Percentiles rank a stretch among this genome's conserved stretches.
phyloP scores from a whole-genome alignment of 2,797 vertebrate species.

The Mormyrus proboscirostris region DNA sequence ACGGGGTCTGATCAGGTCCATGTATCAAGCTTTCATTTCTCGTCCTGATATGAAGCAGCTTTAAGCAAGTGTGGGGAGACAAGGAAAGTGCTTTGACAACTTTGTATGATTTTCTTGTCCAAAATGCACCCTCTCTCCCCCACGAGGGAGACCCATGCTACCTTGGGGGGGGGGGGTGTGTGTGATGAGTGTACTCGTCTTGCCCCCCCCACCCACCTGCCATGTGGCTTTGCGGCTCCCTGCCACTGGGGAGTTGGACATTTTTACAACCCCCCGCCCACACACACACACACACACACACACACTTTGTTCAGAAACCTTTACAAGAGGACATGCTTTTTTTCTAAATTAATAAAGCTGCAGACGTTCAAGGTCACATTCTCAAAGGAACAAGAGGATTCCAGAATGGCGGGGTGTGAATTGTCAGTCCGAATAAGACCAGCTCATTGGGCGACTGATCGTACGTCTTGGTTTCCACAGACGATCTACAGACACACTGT shows the following conservation, averaged over 20 bases:
- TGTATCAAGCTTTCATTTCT: neutral
- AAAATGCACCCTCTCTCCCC: neutral
- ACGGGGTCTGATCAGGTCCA: neutral
- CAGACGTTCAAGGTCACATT: neutral
- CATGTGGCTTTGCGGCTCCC: neutral
- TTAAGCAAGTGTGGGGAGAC: neutral
- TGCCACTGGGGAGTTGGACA: neutral
- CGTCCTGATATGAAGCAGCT: neutral
- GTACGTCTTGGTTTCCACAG: neutral
- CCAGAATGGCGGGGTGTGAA: neutral
- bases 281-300: too few species aligned
- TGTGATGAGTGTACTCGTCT: neutral
- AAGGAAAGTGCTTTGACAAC: neutral
- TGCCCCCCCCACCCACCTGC: neutral
- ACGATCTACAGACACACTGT: neutral
- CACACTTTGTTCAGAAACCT: neutral
- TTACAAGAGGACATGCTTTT: neutral
- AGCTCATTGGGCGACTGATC: neutral
- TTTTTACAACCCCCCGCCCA: too few species aligned
- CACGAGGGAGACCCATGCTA: neutral
- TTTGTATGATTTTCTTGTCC: neutral
- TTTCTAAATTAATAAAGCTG: slow-evolving; percentile 3
- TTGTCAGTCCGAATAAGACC: neutral
- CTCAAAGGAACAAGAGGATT: neutral
- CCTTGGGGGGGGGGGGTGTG: neutral